Percentiles rank a stretch among this genome's conserved stretches.
Conservation (phyloP, 2,888 invertebrate species). For the Microctonus brassicae region DNA sequence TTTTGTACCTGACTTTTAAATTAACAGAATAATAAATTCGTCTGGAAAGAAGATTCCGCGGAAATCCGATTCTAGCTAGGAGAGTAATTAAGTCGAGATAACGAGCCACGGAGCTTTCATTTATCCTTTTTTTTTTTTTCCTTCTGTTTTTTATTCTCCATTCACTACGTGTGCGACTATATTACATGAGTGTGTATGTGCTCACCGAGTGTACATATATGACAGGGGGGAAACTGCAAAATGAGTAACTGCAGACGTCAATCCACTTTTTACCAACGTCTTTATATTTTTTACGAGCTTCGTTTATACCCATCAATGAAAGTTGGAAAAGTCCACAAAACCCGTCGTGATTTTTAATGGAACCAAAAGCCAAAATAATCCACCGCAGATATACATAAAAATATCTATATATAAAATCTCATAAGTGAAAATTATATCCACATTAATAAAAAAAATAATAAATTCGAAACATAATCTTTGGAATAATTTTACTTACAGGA, state of each 20-base stretch:
- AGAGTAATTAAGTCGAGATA: constrained; percentile 39
- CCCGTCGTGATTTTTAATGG: too few relatives aligned
- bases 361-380: too few relatives aligned
- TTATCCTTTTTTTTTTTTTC: constrained; percentile 26
- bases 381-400: too few relatives aligned
- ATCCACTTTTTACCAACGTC: background rate
- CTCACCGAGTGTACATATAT: background rate
- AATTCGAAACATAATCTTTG: too few relatives aligned
- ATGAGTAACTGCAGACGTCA: too few relatives aligned
- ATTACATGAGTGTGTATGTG: too few relatives aligned
- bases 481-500: too few relatives aligned
- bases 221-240: background rate
- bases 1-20: background rate
- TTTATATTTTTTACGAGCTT: background rate
- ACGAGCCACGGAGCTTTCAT: constrained; percentile 38
- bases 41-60: constrained; percentile 20
- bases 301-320: too few relatives aligned
- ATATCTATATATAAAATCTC: too few relatives aligned
- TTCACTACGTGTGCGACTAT: background rate
- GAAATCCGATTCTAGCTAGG: constrained; percentile 30
- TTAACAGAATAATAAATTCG: constrained; percentile 25
- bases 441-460: too few relatives aligned
- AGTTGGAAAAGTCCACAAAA: too few relatives aligned
- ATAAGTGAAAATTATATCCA: too few relatives aligned
- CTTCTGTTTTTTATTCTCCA: background rate